Conservation (phyloP, 2,113 vertebrate species). For the Clarias macrocephalus region DNA sequence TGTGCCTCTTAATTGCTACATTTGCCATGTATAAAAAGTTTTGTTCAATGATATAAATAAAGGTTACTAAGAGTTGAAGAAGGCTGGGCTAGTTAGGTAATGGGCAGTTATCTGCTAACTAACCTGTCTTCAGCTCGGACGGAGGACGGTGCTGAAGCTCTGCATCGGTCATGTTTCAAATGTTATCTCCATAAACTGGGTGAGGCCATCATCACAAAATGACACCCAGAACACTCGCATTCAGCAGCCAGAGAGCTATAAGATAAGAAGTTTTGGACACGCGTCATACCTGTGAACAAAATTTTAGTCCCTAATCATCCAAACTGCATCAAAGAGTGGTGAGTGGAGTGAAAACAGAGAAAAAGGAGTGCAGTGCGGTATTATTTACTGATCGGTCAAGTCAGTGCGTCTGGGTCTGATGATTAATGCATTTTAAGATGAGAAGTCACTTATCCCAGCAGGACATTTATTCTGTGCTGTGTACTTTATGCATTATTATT, state of each 20-base stretch:
- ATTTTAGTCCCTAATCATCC: conserved; percentile 5
- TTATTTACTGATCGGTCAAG: not conserved
- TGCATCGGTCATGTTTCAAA: no score
- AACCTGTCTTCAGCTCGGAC: no score
- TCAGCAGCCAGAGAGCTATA: not conserved
- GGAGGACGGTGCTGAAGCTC: no score
- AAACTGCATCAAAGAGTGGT: not conserved
- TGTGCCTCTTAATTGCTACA: not conserved
- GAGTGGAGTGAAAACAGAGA: not conserved
- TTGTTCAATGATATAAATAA: no score
- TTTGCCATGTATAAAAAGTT: not conserved
- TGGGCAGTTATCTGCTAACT: no score
- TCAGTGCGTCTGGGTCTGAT: not conserved
- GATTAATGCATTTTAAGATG: not conserved
- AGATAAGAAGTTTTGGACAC: not conserved
- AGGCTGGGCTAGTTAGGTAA: no score
- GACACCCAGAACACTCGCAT: no score
- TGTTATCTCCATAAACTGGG: no score
- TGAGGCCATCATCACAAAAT: no score
- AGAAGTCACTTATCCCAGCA: not conserved
- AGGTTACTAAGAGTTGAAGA: no score
- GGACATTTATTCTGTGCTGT: not conserved
- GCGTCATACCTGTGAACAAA: not conserved
- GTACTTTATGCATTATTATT: not conserved
- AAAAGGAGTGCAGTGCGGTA: not conserved